Evolutionary conservation across 2,113 vertebrate species (phyloP).

Genomic region (Sylvietta virens): DNA sequence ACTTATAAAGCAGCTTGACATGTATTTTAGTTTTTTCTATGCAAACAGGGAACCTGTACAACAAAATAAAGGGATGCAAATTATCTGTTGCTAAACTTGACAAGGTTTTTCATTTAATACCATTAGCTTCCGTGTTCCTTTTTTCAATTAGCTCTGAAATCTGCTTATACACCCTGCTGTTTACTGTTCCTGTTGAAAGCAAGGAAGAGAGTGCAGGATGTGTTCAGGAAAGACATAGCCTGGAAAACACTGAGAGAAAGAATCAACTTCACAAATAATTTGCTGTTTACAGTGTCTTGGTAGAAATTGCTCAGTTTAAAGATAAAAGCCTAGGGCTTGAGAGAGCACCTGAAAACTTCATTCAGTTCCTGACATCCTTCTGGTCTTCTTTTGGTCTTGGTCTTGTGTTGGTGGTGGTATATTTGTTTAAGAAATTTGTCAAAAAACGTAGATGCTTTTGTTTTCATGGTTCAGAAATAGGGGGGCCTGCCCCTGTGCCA

Average conservation of each 20-base stretch:
- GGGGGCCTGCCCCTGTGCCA: background rate
- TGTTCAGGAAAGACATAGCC: background rate
- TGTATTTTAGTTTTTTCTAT: background rate
- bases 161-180: background rate
- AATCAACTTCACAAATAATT: background rate
- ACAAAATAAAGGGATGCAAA: background rate
- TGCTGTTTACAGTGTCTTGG: background rate
- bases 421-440: background rate
- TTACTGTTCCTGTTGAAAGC: background rate
- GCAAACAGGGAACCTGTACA: background rate
- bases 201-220: background rate
- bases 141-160: slow-evolving; percentile 13
- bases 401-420: background rate
- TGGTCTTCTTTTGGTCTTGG: background rate
- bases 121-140: background rate
- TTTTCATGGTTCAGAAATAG: background rate
- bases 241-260: background rate
- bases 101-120: background rate
- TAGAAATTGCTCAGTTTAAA: background rate
- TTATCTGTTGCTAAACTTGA: background rate
- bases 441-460: accelerated
- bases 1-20: background rate
- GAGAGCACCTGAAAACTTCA: background rate
- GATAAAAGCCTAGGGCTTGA: background rate
- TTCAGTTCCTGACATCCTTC: background rate